Percentiles rank a stretch among this genome's conserved stretches.
Conservation (phyloP, 2,113 vertebrate genomes). For the Tor tambroides region DNA sequence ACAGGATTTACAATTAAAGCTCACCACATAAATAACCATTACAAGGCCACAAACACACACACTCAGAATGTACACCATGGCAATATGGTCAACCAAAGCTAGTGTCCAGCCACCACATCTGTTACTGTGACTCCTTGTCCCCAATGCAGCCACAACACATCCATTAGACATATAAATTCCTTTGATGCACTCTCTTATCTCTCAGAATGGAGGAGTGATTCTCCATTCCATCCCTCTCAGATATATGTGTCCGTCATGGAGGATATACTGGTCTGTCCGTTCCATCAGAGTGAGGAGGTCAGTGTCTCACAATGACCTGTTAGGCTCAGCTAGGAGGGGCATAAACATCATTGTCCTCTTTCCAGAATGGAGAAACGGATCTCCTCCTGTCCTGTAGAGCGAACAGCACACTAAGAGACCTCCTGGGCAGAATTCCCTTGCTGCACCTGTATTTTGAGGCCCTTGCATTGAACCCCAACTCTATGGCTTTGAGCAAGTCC, state of each 20-base stretch:
- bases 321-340: neutral
- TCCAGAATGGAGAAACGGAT: slow-evolving; percentile 19
- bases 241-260: neutral
- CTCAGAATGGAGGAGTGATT: neutral
- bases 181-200: slow-evolving; percentile 19
- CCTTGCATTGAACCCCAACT: slow-evolving; percentile 80
- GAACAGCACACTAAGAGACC: neutral
- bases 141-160: slow-evolving; percentile 37
- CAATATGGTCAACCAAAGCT: slow-evolving; percentile 24
- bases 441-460: neutral
- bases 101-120: slow-evolving; percentile 27
- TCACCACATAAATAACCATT: slow-evolving; percentile 53
- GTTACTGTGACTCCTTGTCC: slow-evolving; percentile 14
- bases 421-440: neutral
- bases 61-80: slow-evolving; percentile 36
- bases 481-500: slow-evolving; percentile 82
- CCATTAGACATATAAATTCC: slow-evolving; percentile 35
- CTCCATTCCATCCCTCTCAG: neutral
- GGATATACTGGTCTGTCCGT: slow-evolving; percentile 25
- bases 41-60: slow-evolving; percentile 45
- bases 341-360: slow-evolving; percentile 26
- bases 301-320: slow-evolving; percentile 46
- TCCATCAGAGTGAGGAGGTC: slow-evolving; percentile 11
- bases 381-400: neutral
- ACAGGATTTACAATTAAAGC: slow-evolving; percentile 44